These are phyloP conservation scores for Gymnocephalus cernua DNA, from an alignment of 2,113 vertebrate genomes.

Conservation along the genomic window DNA sequence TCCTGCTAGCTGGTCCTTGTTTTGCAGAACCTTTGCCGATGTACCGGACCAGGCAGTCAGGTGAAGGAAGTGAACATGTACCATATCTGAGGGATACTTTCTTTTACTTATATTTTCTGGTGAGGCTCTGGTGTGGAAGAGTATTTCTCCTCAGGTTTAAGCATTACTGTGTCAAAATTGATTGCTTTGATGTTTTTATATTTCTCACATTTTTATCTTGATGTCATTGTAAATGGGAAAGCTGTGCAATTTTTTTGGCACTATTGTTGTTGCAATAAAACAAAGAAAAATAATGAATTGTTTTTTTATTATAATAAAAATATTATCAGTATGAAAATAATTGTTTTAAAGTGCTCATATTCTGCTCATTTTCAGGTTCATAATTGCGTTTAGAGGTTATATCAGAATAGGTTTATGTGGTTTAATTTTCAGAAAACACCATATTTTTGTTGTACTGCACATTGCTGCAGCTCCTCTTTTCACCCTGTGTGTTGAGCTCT, in stretches of 20 bases:
- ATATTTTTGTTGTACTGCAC: too few relatives aligned
- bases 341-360: too few relatives aligned
- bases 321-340: too few relatives aligned
- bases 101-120: background rate
- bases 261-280: conserved; percentile 81
- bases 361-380: too few relatives aligned
- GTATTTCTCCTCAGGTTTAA: conserved; percentile 81
- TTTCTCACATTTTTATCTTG: conserved; percentile 75
- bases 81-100: conserved; percentile 6
- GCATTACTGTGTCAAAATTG: conserved; percentile 58
- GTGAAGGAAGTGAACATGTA: background rate
- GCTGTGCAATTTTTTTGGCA: conserved; percentile 79
- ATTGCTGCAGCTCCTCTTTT: too few relatives aligned
- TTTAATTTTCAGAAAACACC: too few relatives aligned
- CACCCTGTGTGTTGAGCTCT: too few relatives aligned
- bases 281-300: background rate
- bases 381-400: too few relatives aligned
- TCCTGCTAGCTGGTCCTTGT: conserved; percentile 49
- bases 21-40: conserved; percentile 36
- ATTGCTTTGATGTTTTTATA: conserved; percentile 72
- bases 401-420: too few relatives aligned
- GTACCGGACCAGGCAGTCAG: background rate
- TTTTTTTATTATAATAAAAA: background rate
- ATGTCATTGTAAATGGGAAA: conserved; percentile 66
- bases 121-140: conserved; percentile 40